Percentiles rank a stretch among this genome's conserved stretches.
Conservation (phyloP, 1,140 invertebrate species). For the Batillaria attramentaria region DNA sequence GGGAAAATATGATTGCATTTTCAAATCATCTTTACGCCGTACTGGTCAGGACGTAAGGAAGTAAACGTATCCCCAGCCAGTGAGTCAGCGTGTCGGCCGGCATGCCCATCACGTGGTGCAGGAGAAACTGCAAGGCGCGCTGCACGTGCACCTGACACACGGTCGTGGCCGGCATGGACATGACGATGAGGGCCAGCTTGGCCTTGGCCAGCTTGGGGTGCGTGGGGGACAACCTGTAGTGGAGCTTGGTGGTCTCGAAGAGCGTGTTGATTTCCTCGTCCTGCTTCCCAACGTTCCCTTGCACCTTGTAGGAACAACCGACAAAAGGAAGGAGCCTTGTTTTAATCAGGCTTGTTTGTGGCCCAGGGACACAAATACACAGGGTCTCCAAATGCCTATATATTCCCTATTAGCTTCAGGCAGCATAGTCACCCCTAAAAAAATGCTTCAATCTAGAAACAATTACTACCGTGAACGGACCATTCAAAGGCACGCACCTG, state of each 20-base stretch:
- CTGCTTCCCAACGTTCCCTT: background rate
- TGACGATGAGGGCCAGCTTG: conserved; percentile 25
- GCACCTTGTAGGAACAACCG: too few species aligned
- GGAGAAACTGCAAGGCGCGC: conserved; percentile 9
- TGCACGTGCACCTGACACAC: conserved; percentile 16
- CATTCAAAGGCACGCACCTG: too few species aligned
- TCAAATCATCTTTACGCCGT: too few species aligned
- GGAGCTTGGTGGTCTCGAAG: conserved; percentile 16
- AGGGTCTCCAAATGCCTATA: too few species aligned
- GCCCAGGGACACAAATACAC: too few species aligned
- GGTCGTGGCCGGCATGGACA: conserved; percentile 5
- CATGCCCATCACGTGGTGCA: background rate
- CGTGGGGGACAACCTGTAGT: conserved; percentile 24
- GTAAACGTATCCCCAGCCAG: conserved; percentile 7
- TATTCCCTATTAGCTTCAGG: too few species aligned
- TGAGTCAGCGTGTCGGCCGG: background rate
- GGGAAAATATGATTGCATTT: too few species aligned
- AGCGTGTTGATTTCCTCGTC: conserved; percentile 19
- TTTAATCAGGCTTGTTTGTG: too few species aligned
- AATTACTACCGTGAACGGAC: too few species aligned
- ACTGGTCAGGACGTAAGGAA: conserved; percentile 12
- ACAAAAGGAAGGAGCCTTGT: too few species aligned
- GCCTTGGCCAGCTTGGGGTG: conserved; percentile 11
- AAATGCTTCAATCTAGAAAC: too few species aligned
- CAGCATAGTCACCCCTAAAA: too few species aligned